phyloP scores from a whole-genome alignment of 2,797 vertebrate species.

The Eupleurogrammus muticus region DNA sequence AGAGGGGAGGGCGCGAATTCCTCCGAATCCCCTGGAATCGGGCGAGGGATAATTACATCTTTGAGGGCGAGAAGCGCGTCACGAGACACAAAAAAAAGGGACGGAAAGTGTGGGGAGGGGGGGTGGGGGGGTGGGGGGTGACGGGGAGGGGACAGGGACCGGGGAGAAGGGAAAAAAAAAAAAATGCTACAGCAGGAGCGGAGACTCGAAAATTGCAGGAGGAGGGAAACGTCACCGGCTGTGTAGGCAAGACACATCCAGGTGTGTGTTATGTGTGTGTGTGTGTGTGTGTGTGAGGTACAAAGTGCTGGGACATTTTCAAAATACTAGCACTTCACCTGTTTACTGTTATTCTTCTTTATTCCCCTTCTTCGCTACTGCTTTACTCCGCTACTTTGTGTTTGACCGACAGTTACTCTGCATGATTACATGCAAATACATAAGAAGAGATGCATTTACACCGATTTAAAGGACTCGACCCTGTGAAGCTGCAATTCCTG shows the following conservation, averaged over 20 bases:
- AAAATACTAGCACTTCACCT: not conserved
- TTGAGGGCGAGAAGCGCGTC: conserved; percentile 47
- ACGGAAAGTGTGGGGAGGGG: not conserved
- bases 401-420: not conserved
- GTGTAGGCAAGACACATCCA: not conserved
- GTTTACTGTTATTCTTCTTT: too few relatives aligned
- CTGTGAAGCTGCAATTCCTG: not conserved
- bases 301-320: not conserved
- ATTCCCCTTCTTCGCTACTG: too few relatives aligned
- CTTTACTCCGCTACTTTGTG: not conserved
- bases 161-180: too few relatives aligned
- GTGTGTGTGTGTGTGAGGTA: conserved; percentile 1
- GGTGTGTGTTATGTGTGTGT: conserved; percentile 20
- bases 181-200: conserved; percentile 10
- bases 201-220: conserved; percentile 19
- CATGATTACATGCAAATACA: not conserved
- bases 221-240: not conserved
- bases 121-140: conserved; percentile 28
- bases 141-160: conserved; percentile 23
- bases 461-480: too few relatives aligned
- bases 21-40: conserved; percentile 54
- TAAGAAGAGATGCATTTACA: not conserved
- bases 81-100: conserved; percentile 57
- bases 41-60: conserved; percentile 67
- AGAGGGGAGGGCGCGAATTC: conserved; percentile 36